phyloP scores from a whole-genome alignment of 2,113 vertebrate genomes.

The Cathartes aura region DNA sequence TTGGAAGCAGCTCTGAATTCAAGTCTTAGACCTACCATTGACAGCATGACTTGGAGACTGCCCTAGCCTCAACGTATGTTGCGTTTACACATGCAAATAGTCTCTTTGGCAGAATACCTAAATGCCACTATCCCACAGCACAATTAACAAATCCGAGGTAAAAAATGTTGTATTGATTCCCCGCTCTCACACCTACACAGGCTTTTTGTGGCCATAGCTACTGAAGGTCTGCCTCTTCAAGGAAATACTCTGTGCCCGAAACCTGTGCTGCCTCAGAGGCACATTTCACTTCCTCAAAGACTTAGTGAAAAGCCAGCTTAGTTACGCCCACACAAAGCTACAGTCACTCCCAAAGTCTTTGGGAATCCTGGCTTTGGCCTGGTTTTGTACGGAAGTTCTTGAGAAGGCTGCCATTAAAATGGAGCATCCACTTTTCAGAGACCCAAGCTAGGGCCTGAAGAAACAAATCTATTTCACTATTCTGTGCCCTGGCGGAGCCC shows the following conservation, averaged over 20 bases:
- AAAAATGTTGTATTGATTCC: not conserved
- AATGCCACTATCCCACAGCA: not conserved
- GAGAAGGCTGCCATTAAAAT: not conserved
- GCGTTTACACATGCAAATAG: not conserved
- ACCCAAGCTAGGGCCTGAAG: not conserved
- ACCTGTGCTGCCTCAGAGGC: conserved; percentile 22
- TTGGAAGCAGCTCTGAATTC: not conserved
- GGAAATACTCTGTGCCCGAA: not conserved
- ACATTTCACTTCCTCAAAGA: conserved; percentile 14
- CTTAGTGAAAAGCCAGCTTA: not conserved
- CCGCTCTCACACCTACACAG: conserved; percentile 31
- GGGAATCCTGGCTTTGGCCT: not conserved
- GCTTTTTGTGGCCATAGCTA: not conserved
- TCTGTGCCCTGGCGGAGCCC: not conserved
- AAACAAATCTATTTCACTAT: not conserved
- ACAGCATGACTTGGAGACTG: not conserved
- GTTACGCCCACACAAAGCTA: not conserved
- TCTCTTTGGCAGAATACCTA: not conserved
- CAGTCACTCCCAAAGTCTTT: not conserved
- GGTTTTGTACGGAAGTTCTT: not conserved
- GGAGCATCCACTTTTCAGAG: not conserved
- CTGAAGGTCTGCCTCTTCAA: not conserved
- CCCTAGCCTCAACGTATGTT: not conserved
- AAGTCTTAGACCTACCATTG: not conserved
- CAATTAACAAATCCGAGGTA: not conserved